Percentiles rank a stretch among this genome's conserved stretches.
phyloP scores from a whole-genome alignment of 2,888 invertebrate genomes.

The Caenorhabditis macrosperma region DNA sequence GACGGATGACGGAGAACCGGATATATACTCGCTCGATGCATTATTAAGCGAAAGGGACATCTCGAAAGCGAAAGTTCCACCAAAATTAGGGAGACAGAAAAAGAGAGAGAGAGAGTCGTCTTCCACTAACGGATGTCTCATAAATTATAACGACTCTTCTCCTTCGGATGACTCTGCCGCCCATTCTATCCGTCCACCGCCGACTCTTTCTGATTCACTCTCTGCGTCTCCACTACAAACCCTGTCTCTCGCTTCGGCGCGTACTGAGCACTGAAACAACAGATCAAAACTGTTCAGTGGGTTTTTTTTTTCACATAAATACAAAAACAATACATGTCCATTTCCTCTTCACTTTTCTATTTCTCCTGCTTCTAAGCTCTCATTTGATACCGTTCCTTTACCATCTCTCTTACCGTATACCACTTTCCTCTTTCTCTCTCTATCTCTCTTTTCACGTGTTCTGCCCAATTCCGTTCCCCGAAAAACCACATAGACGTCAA shows the following conservation, averaged over 20 bases:
- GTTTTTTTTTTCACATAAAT: neutral
- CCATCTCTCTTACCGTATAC: neutral
- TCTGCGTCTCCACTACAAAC: neutral
- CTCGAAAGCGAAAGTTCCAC: slow-evolving; percentile 22
- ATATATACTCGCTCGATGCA: slow-evolving; percentile 3
- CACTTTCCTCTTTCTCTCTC: neutral
- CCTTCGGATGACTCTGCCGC: slow-evolving; percentile 14
- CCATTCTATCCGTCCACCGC: neutral
- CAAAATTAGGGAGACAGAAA: neutral
- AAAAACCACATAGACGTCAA: neutral
- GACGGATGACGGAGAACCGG: neutral
- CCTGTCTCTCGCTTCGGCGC: neutral
- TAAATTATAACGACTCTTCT: slow-evolving; percentile 54
- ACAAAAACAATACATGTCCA: neutral
- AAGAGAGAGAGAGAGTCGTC: slow-evolving; percentile 10
- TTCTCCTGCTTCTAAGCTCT: too few relatives aligned
- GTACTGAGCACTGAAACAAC: neutral
- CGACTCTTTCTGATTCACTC: slow-evolving; percentile 5
- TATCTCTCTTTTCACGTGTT: neutral
- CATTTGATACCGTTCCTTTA: too few relatives aligned
- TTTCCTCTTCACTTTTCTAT: neutral
- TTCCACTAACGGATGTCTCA: slow-evolving; percentile 25
- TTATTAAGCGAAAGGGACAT: slow-evolving; percentile 2
- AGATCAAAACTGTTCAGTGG: neutral
- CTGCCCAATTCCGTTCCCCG: neutral